phyloP scores from a whole-genome alignment of 35 echinoderm and acorn worm species.

The Acanthaster planci region DNA sequence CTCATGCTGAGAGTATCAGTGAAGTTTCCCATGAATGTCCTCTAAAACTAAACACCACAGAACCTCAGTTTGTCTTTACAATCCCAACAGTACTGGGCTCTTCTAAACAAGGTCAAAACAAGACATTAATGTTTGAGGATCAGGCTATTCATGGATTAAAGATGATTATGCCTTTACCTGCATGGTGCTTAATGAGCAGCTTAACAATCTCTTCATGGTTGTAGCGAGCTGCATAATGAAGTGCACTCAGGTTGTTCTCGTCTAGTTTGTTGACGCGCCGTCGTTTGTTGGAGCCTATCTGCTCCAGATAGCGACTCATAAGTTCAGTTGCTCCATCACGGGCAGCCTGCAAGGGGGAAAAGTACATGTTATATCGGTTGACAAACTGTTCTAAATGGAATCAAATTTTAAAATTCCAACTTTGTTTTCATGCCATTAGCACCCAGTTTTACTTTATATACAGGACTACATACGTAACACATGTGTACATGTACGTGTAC shows the following conservation, averaged over 20 bases:
- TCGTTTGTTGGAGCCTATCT: slow-evolving; percentile 45
- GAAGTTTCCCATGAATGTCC: too few relatives aligned
- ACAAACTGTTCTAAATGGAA: too few relatives aligned
- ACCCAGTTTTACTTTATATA: too few relatives aligned
- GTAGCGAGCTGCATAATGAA: slow-evolving; percentile 93
- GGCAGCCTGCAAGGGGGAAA: slow-evolving; percentile 54
- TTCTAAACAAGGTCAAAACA: too few relatives aligned
- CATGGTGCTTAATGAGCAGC: slow-evolving; percentile 73
- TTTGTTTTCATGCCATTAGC: too few relatives aligned
- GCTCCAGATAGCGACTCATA: slow-evolving; percentile 55
- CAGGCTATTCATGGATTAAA: neutral
- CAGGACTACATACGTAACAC: too few relatives aligned
- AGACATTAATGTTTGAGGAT: neutral
- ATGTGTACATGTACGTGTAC: too few relatives aligned
- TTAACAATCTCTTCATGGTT: slow-evolving; percentile 81
- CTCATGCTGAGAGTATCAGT: too few relatives aligned
- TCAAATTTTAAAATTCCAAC: too few relatives aligned
- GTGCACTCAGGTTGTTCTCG: slow-evolving; percentile 76
- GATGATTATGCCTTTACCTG: slow-evolving; percentile 72
- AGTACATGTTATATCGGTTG: neutral
- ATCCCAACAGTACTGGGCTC: too few relatives aligned
- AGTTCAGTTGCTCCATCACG: slow-evolving; percentile 72
- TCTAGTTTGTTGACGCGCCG: slow-evolving; percentile 68
- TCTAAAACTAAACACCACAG: too few relatives aligned
- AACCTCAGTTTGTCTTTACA: too few relatives aligned